Base-by-base conservation (phyloP, 2,113 vertebrate species). In the Laticauda laticaudata region DNA sequence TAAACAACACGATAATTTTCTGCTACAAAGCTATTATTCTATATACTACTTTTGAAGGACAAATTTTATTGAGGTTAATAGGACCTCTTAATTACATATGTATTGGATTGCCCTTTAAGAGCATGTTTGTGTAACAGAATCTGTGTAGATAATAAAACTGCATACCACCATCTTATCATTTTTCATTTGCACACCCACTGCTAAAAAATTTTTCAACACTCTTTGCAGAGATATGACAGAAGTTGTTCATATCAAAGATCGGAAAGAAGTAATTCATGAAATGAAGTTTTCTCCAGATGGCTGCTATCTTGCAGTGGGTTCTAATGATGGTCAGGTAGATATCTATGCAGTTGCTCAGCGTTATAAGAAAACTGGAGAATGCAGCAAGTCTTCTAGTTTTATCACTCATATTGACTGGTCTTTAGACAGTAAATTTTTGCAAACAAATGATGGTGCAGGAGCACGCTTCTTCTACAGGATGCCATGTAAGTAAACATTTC, bases 331-430 rank as follows among this genome's bases (percentile, higher is more conserved):
- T 15, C 97, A 98, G 0, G 99, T 99, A 92, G 99, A 99, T 61
- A 45, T 99, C 91, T 99, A 99, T 0, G 98, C 99, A 0, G 98
- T 99, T 0, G 98, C 98, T 12, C 99, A 99, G 96, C 97, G 99
- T 0, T 99, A 99, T 93, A 99, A 99, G 97, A 99, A 99, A 94
- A 98, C 99, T 5, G 99, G 99, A 34, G 99, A 99, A 93, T 99
- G 99, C 96, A 98, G 92, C 97, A 98, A 98, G 89, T 99, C 99
- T 8, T 93, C 98, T 81, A 99, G 99, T 92, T 99, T 99, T 96
- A 99, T 99, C 94, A 99, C 99, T 0, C 99, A 99, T 95, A 98
- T 99, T 86, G 99, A 99, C 96, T 99, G 99, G 99, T 99, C 99
- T 3, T 97, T 99, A 90, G 99, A 99, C 94, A 98, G 99, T 93